These are phyloP conservation scores for Trichechus manatus DNA, from an alignment of 2,113 vertebrate species.

Conservation along the genomic window DNA sequence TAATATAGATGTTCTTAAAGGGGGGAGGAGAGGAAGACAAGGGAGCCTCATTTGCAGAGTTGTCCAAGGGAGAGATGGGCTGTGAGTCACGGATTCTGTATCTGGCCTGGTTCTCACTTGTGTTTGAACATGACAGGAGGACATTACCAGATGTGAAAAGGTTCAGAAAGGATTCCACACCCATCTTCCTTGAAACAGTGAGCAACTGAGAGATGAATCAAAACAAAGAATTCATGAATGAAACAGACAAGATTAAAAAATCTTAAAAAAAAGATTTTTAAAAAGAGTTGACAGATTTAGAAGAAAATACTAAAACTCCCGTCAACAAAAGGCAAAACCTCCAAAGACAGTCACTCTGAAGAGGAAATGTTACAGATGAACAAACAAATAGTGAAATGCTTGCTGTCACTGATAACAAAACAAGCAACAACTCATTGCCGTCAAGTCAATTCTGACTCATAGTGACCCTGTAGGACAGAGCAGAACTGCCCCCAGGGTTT, in stretches of 20 bases:
- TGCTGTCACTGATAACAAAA: not conserved
- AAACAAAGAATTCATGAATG: not conserved
- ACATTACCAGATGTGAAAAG: not conserved
- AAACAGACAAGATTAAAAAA: not conserved
- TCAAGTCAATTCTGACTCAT: too few species aligned
- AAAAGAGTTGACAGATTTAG: not conserved
- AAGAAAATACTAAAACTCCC: not conserved
- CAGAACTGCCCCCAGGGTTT: too few species aligned
- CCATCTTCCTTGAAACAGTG: not conserved
- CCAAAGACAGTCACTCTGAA: not conserved
- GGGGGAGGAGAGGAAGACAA: not conserved
- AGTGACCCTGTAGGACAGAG: too few species aligned
- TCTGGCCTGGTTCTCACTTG: not conserved
- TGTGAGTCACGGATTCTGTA: not conserved
- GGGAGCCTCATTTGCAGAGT: not conserved
- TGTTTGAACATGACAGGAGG: not conserved
- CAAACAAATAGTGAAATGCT: not conserved
- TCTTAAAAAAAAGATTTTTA: not conserved
- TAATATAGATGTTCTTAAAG: too few species aligned
- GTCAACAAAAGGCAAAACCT: not conserved
- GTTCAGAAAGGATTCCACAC: not conserved
- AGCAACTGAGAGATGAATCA: slow-evolving; percentile 14
- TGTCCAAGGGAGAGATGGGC: not conserved
- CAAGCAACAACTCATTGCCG: not conserved
- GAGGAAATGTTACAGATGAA: not conserved